A percentile compares a stretch with the other conserved stretches of the same genome.
phyloP scores from a whole-genome alignment of 2,797 vertebrate genomes.

The Liasis olivaceus region DNA sequence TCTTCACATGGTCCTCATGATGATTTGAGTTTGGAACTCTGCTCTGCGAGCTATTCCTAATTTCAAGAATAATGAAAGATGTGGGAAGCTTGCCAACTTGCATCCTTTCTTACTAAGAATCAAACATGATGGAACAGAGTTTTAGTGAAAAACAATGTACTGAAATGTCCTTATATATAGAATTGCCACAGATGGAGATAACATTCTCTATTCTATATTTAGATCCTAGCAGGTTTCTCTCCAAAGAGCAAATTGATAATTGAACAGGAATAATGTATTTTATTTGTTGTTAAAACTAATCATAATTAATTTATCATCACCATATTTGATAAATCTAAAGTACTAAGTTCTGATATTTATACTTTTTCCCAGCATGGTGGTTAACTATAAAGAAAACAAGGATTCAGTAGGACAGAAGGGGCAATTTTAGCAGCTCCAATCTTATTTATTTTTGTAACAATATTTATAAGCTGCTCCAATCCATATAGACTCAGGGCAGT shows the following conservation, averaged over 20 bases:
- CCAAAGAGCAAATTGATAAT: slow-evolving; percentile 57
- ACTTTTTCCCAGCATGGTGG: neutral
- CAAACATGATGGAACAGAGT: slow-evolving; percentile 44
- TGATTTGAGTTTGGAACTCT: neutral
- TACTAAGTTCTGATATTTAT: fast-evolving
- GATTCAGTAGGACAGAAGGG: neutral
- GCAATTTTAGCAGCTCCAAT: neutral
- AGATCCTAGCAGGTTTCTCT: slow-evolving; percentile 41
- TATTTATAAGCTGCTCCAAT: neutral
- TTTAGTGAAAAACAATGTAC: slow-evolving; percentile 40
- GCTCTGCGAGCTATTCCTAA: neutral
- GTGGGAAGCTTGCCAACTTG: slow-evolving; percentile 7
- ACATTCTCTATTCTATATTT: slow-evolving; percentile 56
- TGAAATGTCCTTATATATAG: slow-evolving; percentile 64
- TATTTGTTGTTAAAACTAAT: slow-evolving; percentile 53
- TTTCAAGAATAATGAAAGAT: slow-evolving; percentile 15
- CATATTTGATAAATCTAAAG: slow-evolving; percentile 36
- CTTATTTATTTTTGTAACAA: neutral
- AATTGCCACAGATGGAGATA: slow-evolving; percentile 52
- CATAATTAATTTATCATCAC: slow-evolving; percentile 21
- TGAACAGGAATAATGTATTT: slow-evolving; percentile 59
- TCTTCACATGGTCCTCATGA: neutral
- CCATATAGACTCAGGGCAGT: neutral
- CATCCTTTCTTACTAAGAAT: slow-evolving; percentile 43
- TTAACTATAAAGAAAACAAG: neutral